Evolutionary conservation across 2,113 vertebrate species (phyloP).

Genomic region (Aramus guarauna): DNA sequence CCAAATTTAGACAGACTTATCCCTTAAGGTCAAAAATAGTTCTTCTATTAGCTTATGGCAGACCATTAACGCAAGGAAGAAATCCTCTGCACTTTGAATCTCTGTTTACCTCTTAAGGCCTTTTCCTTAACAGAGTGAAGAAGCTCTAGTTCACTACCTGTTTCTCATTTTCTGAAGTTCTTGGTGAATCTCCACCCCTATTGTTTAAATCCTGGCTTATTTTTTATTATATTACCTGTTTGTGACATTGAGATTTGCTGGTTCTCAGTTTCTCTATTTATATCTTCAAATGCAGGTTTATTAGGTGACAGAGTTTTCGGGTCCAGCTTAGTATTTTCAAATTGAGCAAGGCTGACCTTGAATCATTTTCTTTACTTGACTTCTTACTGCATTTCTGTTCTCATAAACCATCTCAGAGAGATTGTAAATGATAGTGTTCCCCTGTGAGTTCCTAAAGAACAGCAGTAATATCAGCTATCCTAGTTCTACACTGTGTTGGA

Average conservation of each 20-base stretch:
- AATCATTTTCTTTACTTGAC: neutral
- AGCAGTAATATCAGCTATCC: neutral
- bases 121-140: neutral
- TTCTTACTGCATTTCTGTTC: neutral
- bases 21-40: neutral
- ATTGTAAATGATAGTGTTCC: neutral
- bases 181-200: neutral
- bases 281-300: neutral
- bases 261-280: neutral
- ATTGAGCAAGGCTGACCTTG: neutral
- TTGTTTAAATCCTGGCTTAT: neutral
- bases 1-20: neutral
- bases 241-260: neutral
- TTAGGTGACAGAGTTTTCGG: neutral
- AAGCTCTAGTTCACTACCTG: neutral
- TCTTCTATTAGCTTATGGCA: neutral
- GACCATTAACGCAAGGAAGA: neutral
- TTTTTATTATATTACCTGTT: neutral
- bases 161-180: neutral
- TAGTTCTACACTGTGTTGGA: neutral
- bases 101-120: neutral
- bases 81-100: neutral
- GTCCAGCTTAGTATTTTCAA: neutral
- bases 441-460: neutral
- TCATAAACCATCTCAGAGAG: neutral